Evolutionary conservation across 2,113 vertebrate genomes (phyloP).

Genomic region (Dipodomys spectabilis): DNA sequence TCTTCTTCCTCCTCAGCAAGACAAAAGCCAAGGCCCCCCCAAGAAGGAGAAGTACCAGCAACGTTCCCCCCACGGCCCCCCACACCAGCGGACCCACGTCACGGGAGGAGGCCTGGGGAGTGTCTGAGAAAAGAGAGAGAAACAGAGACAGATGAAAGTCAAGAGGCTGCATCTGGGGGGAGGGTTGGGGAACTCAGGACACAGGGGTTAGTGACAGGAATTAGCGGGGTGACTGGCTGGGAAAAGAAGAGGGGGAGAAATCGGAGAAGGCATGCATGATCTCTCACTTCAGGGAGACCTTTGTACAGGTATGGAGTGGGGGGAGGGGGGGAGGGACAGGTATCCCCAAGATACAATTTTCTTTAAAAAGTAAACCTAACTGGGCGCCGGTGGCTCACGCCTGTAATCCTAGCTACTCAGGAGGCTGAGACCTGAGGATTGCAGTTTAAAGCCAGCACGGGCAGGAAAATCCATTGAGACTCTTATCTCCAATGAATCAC

Average conservation of each 20-base stretch:
- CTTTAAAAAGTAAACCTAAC: too few species aligned
- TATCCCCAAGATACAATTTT: not conserved
- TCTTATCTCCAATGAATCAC: too few species aligned
- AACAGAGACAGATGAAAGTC: slow-evolving; percentile 45
- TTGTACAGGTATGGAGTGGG: too few species aligned
- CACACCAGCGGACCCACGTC: slow-evolving; percentile 89
- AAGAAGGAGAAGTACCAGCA: slow-evolving; percentile 90
- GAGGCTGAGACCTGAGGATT: not conserved
- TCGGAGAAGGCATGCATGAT: accelerated
- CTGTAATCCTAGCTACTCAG: not conserved
- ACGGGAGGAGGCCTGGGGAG: slow-evolving; percentile 81
- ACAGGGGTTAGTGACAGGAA: not conserved
- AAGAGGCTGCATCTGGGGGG: slow-evolving; percentile 23
- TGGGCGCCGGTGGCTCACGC: not conserved
- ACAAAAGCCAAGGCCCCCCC: slow-evolving; percentile 86
- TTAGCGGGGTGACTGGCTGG: not conserved
- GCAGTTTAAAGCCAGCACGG: too few species aligned
- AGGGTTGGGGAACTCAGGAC: not conserved
- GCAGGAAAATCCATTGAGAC: too few species aligned
- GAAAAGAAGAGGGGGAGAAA: not conserved
- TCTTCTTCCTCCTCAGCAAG: slow-evolving; percentile 84
- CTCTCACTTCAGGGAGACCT: not conserved
- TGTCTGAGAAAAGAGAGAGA: slow-evolving; percentile 87
- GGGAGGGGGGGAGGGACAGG: not conserved
- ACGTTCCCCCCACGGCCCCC: slow-evolving; percentile 91